Conservation (phyloP, 2,113 vertebrate genomes). For the Ochotona curzoniae region DNA sequence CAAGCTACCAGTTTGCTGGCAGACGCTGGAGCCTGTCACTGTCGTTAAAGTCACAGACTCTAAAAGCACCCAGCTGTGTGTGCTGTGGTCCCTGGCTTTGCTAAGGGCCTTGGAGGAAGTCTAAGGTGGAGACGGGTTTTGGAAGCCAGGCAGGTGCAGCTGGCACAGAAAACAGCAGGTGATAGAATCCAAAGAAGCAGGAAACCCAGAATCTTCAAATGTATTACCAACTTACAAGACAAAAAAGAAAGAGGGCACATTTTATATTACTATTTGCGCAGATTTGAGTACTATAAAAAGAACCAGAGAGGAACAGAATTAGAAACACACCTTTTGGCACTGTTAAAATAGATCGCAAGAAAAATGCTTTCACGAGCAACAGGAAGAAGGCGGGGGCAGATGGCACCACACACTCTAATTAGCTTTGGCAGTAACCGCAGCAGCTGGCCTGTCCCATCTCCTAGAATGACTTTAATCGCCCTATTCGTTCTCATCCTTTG, state of each 20-base stretch:
- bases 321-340: conserved; percentile 61
- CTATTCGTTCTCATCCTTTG: conserved; percentile 32
- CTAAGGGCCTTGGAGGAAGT: not conserved
- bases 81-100: not conserved
- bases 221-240: not conserved
- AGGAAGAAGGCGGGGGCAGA: not conserved
- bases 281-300: conserved; percentile 60
- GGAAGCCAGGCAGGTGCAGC: not conserved
- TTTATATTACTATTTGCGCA: not conserved
- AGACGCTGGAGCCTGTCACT: not conserved
- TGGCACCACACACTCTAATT: not conserved
- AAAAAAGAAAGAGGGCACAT: not conserved
- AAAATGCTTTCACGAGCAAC: not conserved
- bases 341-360: conserved; percentile 46
- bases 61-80: not conserved
- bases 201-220: not conserved
- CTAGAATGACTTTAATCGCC: not conserved
- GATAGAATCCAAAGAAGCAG: not conserved
- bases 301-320: conserved; percentile 37
- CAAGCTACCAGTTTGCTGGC: not conserved
- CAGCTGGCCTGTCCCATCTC: not conserved
- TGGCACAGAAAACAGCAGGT: not conserved
- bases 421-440: not conserved
- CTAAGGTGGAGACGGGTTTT: not conserved
- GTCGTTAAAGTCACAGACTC: not conserved